These are phyloP conservation scores for Thaumatotibia leucotreta DNA, from an alignment of 1,140 invertebrate genomes.

Conservation along the genomic window DNA sequence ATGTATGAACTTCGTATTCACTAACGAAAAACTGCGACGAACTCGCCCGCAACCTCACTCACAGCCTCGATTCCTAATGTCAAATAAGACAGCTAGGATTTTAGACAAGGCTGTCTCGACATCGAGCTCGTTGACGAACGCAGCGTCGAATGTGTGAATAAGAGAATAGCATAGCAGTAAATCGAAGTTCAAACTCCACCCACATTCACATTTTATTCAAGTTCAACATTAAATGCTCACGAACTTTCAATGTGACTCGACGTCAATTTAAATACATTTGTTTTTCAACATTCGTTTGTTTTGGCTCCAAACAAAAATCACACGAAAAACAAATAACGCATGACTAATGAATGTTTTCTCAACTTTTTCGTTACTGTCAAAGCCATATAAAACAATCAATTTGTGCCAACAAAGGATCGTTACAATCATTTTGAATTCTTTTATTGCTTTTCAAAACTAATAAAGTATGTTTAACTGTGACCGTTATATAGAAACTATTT, in stretches of 20 bases:
- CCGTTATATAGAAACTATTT: conserved; percentile 5
- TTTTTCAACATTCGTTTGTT: neutral
- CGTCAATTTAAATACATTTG: neutral
- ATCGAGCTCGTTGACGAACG: too few species aligned
- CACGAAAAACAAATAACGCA: conserved; percentile 34
- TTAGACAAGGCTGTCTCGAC: too few species aligned
- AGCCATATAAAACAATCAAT: conserved; percentile 11
- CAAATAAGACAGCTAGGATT: too few species aligned
- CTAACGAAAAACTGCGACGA: too few species aligned
- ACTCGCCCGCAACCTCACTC: too few species aligned
- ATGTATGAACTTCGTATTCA: too few species aligned
- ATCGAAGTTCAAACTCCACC: neutral
- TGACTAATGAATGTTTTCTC: conserved; percentile 10
- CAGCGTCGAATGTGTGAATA: too few species aligned
- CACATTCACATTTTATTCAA: neutral
- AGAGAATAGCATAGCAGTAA: neutral
- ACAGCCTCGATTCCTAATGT: too few species aligned
- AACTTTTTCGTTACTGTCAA: neutral
- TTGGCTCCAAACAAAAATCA: neutral
- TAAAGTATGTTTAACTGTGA: neutral
- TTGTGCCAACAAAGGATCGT: conserved; percentile 6
- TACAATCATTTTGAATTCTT: conserved; percentile 2
- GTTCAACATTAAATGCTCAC: neutral
- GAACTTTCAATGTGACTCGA: conserved; percentile 18
- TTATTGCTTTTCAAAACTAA: conserved; percentile 5